These are phyloP conservation scores for Hetaerina titia DNA, from an alignment of 2,888 invertebrate genomes.

Conservation along the genomic window DNA sequence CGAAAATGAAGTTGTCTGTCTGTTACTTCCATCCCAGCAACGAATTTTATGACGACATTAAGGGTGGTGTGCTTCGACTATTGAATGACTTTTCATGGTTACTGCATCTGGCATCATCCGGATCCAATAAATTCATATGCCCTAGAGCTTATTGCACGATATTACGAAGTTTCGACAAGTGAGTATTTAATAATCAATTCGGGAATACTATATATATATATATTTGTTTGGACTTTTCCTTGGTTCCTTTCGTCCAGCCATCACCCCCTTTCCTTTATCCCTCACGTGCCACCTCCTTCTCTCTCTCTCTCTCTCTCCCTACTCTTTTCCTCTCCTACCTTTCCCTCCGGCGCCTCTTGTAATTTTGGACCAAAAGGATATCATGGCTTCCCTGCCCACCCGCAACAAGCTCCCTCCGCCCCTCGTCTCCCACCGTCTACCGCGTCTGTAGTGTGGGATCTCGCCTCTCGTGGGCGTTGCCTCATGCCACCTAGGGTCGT, in stretches of 20 bases:
- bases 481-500: not conserved
- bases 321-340: not conserved
- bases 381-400: not conserved
- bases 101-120: too few relatives aligned
- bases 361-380: not conserved
- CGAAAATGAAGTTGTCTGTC: too few relatives aligned
- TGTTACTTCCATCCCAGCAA: too few relatives aligned
- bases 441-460: not conserved
- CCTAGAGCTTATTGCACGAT: too few relatives aligned
- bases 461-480: not conserved
- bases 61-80: too few relatives aligned
- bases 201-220: too few relatives aligned
- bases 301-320: not conserved
- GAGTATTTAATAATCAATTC: too few relatives aligned
- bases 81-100: too few relatives aligned
- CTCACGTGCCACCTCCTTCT: not conserved
- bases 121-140: too few relatives aligned
- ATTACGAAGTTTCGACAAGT: too few relatives aligned
- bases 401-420: not conserved
- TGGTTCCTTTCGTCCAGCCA: not conserved
- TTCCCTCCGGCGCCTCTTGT: not conserved
- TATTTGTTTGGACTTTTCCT: not conserved
- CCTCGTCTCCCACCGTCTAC: not conserved
- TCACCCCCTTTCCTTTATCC: not conserved
- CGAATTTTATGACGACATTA: too few relatives aligned